Conservation (phyloP, 2,888 invertebrate species). For the Tolmerus cingulatus region DNA sequence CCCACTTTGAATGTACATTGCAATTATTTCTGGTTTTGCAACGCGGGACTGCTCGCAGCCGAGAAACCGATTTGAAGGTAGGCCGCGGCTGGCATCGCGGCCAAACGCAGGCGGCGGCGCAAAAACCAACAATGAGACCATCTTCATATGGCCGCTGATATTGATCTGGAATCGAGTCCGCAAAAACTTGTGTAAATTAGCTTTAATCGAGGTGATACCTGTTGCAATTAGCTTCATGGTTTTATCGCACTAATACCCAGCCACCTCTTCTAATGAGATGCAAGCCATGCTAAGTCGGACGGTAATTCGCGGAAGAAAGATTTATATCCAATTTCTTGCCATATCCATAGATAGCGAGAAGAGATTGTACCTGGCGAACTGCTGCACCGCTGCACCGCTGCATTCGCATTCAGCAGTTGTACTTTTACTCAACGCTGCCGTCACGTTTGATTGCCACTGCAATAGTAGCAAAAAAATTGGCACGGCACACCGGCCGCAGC, state of each 20-base stretch:
- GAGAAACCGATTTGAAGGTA: slow-evolving; percentile 30
- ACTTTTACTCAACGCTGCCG: neutral
- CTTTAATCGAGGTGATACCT: slow-evolving; percentile 37
- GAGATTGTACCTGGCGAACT: neutral
- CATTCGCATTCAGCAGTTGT: neutral
- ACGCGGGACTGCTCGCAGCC: neutral
- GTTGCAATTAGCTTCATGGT: slow-evolving; percentile 32
- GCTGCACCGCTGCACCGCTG: neutral
- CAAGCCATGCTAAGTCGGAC: slow-evolving; percentile 17
- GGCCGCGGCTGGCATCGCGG: neutral
- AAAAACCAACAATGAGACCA: slow-evolving; percentile 26
- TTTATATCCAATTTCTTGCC: slow-evolving; percentile 10
- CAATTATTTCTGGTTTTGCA: slow-evolving; percentile 32
- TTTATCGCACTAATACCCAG: slow-evolving; percentile 10
- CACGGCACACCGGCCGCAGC: neutral
- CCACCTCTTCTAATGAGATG: slow-evolving; percentile 36
- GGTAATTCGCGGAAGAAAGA: slow-evolving; percentile 19
- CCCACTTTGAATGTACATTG: slow-evolving; percentile 39
- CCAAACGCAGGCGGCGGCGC: neutral
- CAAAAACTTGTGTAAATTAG: slow-evolving; percentile 41
- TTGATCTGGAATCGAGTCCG: slow-evolving; percentile 22
- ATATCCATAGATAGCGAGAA: slow-evolving; percentile 6
- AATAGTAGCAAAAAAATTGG: neutral
- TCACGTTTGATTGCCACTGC: slow-evolving; percentile 9
- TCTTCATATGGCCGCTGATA: slow-evolving; percentile 33